Conservation (phyloP, 2,888 invertebrate genomes). For the Andrena trimmerana region DNA sequence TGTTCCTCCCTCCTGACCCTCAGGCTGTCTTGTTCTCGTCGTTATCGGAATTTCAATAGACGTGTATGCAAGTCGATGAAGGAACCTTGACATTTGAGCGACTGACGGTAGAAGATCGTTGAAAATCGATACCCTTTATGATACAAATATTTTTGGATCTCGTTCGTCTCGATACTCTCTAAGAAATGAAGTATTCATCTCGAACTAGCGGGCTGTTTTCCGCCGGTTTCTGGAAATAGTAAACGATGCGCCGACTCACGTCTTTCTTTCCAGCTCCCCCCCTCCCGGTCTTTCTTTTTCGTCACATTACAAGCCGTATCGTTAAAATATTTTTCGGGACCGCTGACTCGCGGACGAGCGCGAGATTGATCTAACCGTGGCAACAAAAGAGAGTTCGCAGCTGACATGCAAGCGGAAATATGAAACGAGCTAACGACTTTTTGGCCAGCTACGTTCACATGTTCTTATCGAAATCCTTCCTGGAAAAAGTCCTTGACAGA, state of each 20-base stretch:
- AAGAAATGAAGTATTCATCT: background rate
- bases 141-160: conserved; percentile 12
- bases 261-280: too few species aligned
- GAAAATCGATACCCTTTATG: conserved; percentile 61
- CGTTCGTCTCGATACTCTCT: background rate
- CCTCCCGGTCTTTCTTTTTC: background rate
- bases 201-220: background rate
- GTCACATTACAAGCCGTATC: background rate
- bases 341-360: background rate
- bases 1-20: conserved; percentile 23
- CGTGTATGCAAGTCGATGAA: conserved; percentile 67
- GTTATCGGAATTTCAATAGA: conserved; percentile 71
- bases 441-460: conserved; percentile 60
- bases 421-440: conserved; percentile 69
- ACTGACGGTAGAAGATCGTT: conserved; percentile 41
- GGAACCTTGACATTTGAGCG: conserved; percentile 77
- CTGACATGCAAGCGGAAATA: conserved; percentile 45
- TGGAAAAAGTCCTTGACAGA: conserved; percentile 73
- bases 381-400: conserved; percentile 42
- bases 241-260: background rate
- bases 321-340: conserved; percentile 8
- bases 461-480: conserved; percentile 78
- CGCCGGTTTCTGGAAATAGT: background rate
- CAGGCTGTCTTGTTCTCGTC: conserved; percentile 49
- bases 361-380: conserved; percentile 61